Evolutionary conservation across 2,797 vertebrate genomes (phyloP).

Genomic region (Kryptopterus vitreolus): DNA sequence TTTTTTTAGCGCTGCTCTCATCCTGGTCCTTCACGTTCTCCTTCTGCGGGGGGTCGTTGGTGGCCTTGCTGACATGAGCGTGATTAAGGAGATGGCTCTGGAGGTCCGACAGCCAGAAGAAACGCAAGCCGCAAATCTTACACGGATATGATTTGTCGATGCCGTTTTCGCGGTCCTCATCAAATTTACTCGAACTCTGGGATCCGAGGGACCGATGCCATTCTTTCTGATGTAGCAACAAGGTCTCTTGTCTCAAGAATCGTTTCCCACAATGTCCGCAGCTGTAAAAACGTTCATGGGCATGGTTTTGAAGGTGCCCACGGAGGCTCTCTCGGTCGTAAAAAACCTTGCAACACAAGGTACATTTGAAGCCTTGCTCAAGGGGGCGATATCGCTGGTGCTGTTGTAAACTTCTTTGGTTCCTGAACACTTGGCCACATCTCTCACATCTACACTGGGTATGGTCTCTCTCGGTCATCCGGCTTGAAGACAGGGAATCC

Average conservation of each 20-base stretch:
- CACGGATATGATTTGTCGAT: constrained; percentile 73
- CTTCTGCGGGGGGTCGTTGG: constrained; percentile 24
- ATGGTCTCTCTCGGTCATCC: constrained; percentile 36
- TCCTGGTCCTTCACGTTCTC: constrained; percentile 64
- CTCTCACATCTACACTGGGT: constrained; percentile 71
- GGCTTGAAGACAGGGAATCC: constrained; percentile 40
- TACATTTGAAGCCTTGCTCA: constrained; percentile 77
- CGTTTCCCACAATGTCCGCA: constrained; percentile 77
- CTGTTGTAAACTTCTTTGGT: constrained; percentile 70
- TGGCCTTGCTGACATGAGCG: constrained; percentile 45
- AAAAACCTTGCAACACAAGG: constrained; percentile 78
- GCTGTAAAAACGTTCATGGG: constrained; percentile 72
- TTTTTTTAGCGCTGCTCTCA: constrained; percentile 48
- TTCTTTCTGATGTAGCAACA: constrained; percentile 74
- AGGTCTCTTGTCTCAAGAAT: constrained; percentile 72
- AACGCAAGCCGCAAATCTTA: constrained; percentile 73
- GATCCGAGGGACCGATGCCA: constrained; percentile 60
- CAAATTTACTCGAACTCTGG: constrained; percentile 53
- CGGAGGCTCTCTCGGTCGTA: constrained; percentile 69
- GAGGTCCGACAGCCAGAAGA: constrained; percentile 82
- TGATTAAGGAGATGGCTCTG: constrained; percentile 68
- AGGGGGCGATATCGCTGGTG: constrained; percentile 78
- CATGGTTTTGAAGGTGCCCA: constrained; percentile 73
- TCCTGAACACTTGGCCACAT: constrained; percentile 74
- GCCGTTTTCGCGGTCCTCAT: constrained; percentile 66